Evolutionary conservation across 1,140 invertebrate species (phyloP).

Genomic region (Danaus melanippus): DNA sequence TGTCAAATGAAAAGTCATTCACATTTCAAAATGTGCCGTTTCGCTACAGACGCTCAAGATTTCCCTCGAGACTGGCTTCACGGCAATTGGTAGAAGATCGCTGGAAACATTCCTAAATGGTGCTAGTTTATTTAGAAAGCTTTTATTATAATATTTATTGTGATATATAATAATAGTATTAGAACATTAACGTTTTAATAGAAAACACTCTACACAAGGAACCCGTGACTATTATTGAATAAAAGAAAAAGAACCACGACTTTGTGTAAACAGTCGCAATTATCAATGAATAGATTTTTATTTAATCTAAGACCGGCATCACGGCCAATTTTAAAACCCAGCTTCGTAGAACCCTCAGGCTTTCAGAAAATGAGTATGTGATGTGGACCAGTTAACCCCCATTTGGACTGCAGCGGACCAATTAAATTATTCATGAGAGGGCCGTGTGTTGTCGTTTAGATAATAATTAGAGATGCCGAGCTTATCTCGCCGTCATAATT

Average conservation of each 20-base stretch:
- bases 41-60: slow-evolving; percentile 13
- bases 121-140: too few relatives aligned
- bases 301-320: too few relatives aligned
- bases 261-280: too few relatives aligned
- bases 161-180: too few relatives aligned
- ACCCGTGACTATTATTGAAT: too few relatives aligned
- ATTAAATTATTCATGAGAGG: slow-evolving; percentile 60
- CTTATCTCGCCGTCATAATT: slow-evolving; percentile 38
- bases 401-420: slow-evolving; percentile 32
- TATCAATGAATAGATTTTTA: too few relatives aligned
- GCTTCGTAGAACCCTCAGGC: slow-evolving; percentile 11
- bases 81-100: slow-evolving; percentile 17
- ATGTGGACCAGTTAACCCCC: slow-evolving; percentile 17
- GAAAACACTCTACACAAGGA: too few relatives aligned
- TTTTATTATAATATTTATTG: too few relatives aligned
- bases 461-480: slow-evolving; percentile 45
- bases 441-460: slow-evolving; percentile 41
- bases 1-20: slow-evolving; percentile 5
- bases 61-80: slow-evolving; percentile 14
- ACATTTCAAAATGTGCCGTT: slow-evolving; percentile 15
- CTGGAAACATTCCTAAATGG: slow-evolving; percentile 1
- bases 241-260: too few relatives aligned
- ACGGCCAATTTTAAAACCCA: too few relatives aligned
- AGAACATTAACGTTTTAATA: too few relatives aligned
- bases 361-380: slow-evolving; percentile 20